Conservation (phyloP, 2,888 invertebrate genomes). For the Pandemis cinnamomeana region DNA sequence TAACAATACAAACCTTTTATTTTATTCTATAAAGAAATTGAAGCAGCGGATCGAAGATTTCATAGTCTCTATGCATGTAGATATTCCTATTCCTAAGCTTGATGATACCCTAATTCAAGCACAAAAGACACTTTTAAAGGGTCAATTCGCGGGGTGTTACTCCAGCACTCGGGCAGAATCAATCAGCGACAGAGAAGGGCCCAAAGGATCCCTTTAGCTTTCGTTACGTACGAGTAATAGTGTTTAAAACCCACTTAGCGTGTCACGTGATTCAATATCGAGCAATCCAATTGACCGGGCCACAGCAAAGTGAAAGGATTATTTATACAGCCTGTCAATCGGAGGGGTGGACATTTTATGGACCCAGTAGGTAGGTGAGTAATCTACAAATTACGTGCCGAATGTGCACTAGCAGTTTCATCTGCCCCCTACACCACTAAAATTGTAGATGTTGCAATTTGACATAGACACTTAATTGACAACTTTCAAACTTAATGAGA, state of each 20-base stretch:
- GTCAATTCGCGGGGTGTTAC: conserved; percentile 16
- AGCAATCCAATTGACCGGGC: not conserved
- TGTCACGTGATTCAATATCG: conserved; percentile 64
- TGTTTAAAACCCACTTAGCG: conserved; percentile 66
- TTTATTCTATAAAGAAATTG: too few relatives aligned
- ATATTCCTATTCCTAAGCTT: not conserved
- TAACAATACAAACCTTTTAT: too few relatives aligned
- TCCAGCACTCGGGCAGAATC: conserved; percentile 18
- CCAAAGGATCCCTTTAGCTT: conserved; percentile 61
- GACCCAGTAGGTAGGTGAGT: too few relatives aligned
- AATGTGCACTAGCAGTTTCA: too few relatives aligned
- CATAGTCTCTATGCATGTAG: too few relatives aligned
- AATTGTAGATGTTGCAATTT: too few relatives aligned
- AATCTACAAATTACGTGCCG: too few relatives aligned
- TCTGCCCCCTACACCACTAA: too few relatives aligned
- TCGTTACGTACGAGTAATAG: conserved; percentile 62
- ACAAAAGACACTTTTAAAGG: conserved; percentile 19
- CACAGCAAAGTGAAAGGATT: not conserved
- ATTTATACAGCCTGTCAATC: not conserved
- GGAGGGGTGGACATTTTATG: not conserved
- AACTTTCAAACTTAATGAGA: too few relatives aligned
- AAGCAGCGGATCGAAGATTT: too few relatives aligned
- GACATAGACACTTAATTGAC: too few relatives aligned
- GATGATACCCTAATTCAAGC: not conserved
- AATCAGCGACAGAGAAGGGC: conserved; percentile 40